phyloP scores from a whole-genome alignment of 2,888 invertebrate genomes.

The Saturnia pavonia region DNA sequence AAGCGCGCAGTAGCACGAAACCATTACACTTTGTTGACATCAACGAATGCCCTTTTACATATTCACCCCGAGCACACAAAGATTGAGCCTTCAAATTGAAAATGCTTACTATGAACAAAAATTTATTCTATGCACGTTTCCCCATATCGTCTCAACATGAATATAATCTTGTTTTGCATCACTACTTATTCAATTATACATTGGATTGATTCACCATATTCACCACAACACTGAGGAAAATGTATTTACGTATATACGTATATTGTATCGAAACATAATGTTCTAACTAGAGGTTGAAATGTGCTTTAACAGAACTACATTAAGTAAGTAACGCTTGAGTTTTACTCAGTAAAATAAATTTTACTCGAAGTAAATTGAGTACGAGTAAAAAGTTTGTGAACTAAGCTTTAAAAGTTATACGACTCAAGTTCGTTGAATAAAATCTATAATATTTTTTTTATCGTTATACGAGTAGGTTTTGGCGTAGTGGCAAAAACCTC shows the following conservation, averaged over 20 bases:
- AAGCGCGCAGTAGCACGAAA: conserved; percentile 72
- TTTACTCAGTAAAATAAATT: conserved; percentile 41
- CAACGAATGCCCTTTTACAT: conserved; percentile 79
- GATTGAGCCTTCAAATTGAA: conserved; percentile 81
- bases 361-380: conserved; percentile 38
- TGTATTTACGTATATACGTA: conserved; percentile 21
- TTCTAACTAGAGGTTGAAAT: conserved; percentile 16
- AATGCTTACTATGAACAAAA: conserved; percentile 79
- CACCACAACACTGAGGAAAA: conserved; percentile 21
- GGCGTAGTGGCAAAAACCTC: no score
- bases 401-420: conserved; percentile 32
- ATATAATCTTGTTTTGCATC: conserved; percentile 32
- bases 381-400: conserved; percentile 36
- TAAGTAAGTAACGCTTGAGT: conserved; percentile 27
- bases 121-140: conserved; percentile 73
- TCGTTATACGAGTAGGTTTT: no score
- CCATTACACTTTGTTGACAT: conserved; percentile 80
- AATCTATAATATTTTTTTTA: background rate
- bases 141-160: conserved; percentile 66
- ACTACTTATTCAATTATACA: conserved; percentile 29
- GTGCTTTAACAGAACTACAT: conserved; percentile 32
- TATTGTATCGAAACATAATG: conserved; percentile 16
- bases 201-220: conserved; percentile 23
- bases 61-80: conserved; percentile 79
- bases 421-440: conserved; percentile 10